phyloP scores from a whole-genome alignment of 1,140 invertebrate species.

The Bombus superbus region DNA sequence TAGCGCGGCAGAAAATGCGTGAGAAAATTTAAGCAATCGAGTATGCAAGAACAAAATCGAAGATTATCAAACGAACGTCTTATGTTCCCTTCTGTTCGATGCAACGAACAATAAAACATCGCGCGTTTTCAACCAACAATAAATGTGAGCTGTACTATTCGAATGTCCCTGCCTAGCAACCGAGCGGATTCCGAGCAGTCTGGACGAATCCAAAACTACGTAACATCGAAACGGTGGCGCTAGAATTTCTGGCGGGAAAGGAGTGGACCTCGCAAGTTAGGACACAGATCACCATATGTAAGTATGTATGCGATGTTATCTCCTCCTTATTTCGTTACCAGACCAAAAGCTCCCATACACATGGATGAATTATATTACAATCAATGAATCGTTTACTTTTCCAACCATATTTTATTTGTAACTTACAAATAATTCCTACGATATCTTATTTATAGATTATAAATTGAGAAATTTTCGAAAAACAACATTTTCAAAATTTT shows the following conservation, averaged over 20 bases:
- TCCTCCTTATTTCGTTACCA: neutral
- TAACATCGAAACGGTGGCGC: conserved; percentile 21
- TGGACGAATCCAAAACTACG: neutral
- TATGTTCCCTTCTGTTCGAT: neutral
- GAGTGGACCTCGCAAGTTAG: neutral
- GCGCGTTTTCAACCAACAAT: neutral
- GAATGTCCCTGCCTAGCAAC: conserved; percentile 24
- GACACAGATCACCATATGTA: neutral
- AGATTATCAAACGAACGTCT: neutral
- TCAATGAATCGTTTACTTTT: neutral
- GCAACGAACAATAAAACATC: neutral
- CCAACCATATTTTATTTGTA: too few species aligned
- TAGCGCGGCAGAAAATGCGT: conserved; percentile 33
- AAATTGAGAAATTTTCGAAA: too few species aligned
- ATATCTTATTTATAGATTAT: neutral
- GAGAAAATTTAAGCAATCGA: conserved; percentile 40
- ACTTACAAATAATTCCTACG: neutral
- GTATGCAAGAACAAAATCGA: neutral
- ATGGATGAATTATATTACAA: neutral
- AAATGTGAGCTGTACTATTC: neutral
- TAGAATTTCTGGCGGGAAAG: conserved; percentile 40
- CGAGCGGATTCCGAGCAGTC: neutral
- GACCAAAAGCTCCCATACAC: neutral
- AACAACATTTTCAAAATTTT: too few species aligned
- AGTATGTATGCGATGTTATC: conserved; percentile 14